Percentiles rank a stretch among this genome's conserved stretches.
Evolutionary conservation across 2,797 vertebrate species (phyloP).

Genomic region (Enteromius unitaeniatus): DNA sequence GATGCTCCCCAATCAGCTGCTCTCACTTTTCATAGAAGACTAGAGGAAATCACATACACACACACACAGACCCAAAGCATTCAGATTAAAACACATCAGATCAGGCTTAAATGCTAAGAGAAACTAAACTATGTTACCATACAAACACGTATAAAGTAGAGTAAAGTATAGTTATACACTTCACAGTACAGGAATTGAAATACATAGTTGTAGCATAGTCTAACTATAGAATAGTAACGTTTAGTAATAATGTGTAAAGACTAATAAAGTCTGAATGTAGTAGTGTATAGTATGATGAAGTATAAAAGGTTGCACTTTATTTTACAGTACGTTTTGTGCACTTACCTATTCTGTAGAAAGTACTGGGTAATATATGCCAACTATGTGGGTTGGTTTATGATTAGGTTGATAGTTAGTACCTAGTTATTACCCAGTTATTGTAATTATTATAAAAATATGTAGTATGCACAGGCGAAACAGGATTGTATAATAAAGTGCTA

Average conservation of each 20-base stretch:
- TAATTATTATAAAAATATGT: neutral
- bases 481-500: neutral
- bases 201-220: neutral
- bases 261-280: neutral
- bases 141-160: neutral
- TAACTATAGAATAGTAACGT: neutral
- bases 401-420: neutral
- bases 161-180: neutral
- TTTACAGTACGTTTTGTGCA: neutral
- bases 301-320: neutral
- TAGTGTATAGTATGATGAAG: neutral
- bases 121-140: neutral
- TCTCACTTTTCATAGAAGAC: conserved; percentile 37
- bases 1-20: conserved; percentile 52
- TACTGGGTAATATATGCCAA: neutral
- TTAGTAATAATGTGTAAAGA: neutral
- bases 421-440: neutral
- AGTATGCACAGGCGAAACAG: neutral
- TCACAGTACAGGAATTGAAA: neutral
- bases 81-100: neutral
- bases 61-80: neutral
- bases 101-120: conserved; percentile 1
- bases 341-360: neutral
- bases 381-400: neutral
- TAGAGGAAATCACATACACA: conserved; percentile 15